Base-by-base conservation (phyloP, 2,113 vertebrate genomes). In the Eptatretus burgeri region DNA sequence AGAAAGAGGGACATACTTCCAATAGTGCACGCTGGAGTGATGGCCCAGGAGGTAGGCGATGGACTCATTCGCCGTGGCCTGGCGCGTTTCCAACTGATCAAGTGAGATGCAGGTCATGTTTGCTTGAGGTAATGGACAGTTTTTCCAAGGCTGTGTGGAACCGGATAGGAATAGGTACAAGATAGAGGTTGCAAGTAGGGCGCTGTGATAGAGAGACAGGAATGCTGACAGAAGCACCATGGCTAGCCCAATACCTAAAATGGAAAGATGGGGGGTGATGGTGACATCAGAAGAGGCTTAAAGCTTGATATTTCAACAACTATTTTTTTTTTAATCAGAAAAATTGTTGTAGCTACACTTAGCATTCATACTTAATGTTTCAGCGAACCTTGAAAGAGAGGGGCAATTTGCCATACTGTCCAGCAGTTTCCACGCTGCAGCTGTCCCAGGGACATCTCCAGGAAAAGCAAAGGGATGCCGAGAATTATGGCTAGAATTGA, bases 391-490 rank as follows among this genome's bases (percentile, higher is more conserved):
- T 12, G 56, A 10, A 60, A 20, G 56, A 60, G n/a, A 11, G 56
- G 56, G 56, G 11, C 20, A 3, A n/a, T n/a, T n/a, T 20, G n/a
- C 56, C 56, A 60, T 10, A 20, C n/a, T 2, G 56, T 17, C n/a
- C n/a, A 20, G 56, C 56, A 60, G n/a, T 20, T 20, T 10, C 56
- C 56, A 20, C n/a, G 20, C 56, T n/a, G n/a, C 10, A 20, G n/a
- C 56, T 60, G 56, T n/a, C 56, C 56, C 56, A 60, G 56, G n/a
- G 56, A 60, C 10, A 60, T 20, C 56, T 60, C 56, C 12, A 60
- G 56, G 56, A 60, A 60, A 20, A 60, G n/a, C n/a, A 60, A 20
- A 10, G 56, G 56, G n/a, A 60, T n/a, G 9, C n/a, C 56, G 10
- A 60, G 56, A n/a, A 60, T n/a, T 20, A 60, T 13, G 56, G 20